Conservation (phyloP, 2,888 invertebrate species). For the Machimus rusticus region DNA sequence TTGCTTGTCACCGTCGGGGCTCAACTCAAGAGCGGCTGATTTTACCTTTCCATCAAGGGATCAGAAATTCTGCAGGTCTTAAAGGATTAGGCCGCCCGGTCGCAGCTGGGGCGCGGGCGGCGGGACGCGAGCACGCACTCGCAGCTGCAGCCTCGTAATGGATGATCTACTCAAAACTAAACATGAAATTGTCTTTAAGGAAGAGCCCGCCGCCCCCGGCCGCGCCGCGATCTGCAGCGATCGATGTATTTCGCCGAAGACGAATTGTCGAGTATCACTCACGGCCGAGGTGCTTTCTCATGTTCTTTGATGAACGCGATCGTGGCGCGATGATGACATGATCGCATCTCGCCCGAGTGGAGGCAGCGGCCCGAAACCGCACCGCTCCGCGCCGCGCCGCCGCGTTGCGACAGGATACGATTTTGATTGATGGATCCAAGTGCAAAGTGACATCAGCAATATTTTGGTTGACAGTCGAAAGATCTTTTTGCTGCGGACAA, state of each 20-base stretch:
- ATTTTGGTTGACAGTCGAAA: slow-evolving; percentile 29
- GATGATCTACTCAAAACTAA: slow-evolving; percentile 44
- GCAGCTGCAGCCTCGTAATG: slow-evolving; percentile 39
- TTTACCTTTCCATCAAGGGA: slow-evolving; percentile 38
- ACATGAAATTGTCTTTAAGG: slow-evolving; percentile 48
- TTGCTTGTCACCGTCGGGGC: slow-evolving; percentile 30
- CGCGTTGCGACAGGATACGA: slow-evolving; percentile 7
- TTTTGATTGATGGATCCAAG: slow-evolving; percentile 46
- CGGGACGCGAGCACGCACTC: neutral
- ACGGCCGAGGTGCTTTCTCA: slow-evolving; percentile 36
- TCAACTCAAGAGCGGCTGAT: slow-evolving; percentile 6
- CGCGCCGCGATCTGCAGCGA: neutral
- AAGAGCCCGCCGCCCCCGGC: neutral
- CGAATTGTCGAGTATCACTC: slow-evolving; percentile 4
- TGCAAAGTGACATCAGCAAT: slow-evolving; percentile 45
- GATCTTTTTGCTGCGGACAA: neutral
- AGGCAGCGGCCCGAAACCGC: neutral
- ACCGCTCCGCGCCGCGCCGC: neutral
- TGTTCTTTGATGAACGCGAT: slow-evolving; percentile 41
- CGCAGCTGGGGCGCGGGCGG: neutral
- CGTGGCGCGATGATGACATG: slow-evolving; percentile 39
- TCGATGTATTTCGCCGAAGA: neutral
- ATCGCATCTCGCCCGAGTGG: slow-evolving; percentile 24
- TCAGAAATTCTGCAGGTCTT: slow-evolving; percentile 35
- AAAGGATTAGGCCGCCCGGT: slow-evolving; percentile 2